Percentiles rank a stretch among this genome's conserved stretches.
These are phyloP conservation scores for Drosophila mauritiana DNA, from an alignment of 1,140 invertebrate genomes.

Conservation along the genomic window DNA sequence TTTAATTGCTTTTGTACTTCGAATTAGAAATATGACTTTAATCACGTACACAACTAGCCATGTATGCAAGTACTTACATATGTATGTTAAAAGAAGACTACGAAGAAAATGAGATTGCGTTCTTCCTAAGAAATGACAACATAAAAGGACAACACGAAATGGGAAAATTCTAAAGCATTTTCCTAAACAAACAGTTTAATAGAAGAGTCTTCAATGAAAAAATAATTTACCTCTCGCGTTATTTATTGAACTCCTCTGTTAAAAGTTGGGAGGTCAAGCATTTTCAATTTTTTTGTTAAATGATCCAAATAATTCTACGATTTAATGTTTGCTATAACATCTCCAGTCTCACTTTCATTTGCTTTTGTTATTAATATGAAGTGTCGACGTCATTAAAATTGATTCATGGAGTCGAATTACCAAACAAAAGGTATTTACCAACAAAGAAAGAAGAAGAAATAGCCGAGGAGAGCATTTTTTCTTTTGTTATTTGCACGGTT, in stretches of 20 bases:
- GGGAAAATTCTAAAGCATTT: no score
- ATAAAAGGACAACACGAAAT: no score
- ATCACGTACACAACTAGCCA: neutral
- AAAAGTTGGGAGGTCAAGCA: no score
- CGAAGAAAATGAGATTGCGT: neutral
- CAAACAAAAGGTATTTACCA: constrained; percentile 38
- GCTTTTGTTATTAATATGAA: neutral
- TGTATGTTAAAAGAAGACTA: no score
- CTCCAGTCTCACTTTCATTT: neutral
- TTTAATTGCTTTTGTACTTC: no score
- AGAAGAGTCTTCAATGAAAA: no score
- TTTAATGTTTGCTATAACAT: neutral
- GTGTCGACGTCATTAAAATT: constrained; percentile 24
- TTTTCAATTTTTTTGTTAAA: neutral
- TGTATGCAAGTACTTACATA: no score
- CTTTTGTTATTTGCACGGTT: constrained; percentile 68
- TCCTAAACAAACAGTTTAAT: no score
- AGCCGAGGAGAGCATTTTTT: constrained; percentile 19
- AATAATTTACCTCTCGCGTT: no score
- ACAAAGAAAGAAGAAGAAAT: constrained; percentile 6
- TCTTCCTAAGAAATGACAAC: no score
- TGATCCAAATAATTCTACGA: neutral
- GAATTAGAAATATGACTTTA: neutral
- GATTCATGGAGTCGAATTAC: constrained; percentile 44
- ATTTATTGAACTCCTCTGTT: no score